Percentiles rank a stretch among this genome's conserved stretches.
These are phyloP conservation scores for Acholoe squamosa DNA, from an alignment of 2,888 invertebrate species.

Conservation along the genomic window DNA sequence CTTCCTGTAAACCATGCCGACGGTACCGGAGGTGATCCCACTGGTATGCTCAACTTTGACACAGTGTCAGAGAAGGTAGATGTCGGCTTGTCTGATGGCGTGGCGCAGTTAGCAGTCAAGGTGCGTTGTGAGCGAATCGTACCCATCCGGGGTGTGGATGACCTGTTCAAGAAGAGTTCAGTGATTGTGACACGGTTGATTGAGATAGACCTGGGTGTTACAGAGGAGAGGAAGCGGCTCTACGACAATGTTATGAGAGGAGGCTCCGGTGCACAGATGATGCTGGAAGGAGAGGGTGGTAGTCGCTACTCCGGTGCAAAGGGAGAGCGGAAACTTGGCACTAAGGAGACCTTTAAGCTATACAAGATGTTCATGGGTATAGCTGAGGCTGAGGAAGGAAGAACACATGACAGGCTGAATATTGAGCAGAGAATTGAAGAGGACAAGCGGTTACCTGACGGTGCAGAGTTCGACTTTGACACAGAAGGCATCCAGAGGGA, in stretches of 20 bases:
- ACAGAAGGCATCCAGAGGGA: conserved; percentile 53
- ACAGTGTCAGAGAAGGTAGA: conserved; percentile 74
- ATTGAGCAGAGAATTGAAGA: conserved; percentile 62
- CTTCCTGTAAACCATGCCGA: conserved; percentile 67
- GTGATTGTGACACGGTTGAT: conserved; percentile 82
- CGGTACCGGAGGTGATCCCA: conserved; percentile 49
- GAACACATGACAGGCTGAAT: conserved; percentile 33
- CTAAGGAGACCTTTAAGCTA: conserved; percentile 80
- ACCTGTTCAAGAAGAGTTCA: conserved; percentile 82
- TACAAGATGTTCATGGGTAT: conserved; percentile 81
- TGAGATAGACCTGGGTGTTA: conserved; percentile 81
- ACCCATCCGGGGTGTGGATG: conserved; percentile 80
- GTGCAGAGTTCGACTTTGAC: conserved; percentile 54
- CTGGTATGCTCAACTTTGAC: conserved; percentile 72
- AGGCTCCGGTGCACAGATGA: not conserved
- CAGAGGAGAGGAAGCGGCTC: conserved; percentile 78
- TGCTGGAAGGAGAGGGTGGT: conserved; percentile 21
- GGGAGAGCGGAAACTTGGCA: conserved; percentile 73
- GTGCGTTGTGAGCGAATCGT: conserved; percentile 81
- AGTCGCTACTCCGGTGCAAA: not conserved
- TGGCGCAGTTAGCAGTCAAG: conserved; percentile 74
- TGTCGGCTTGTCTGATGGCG: conserved; percentile 70
- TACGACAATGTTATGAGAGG: conserved; percentile 77
- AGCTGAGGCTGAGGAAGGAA: conserved; percentile 77
- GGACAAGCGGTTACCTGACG: conserved; percentile 31